Conservation (phyloP, 2,888 invertebrate genomes). For the Pemphredon lugubris region DNA sequence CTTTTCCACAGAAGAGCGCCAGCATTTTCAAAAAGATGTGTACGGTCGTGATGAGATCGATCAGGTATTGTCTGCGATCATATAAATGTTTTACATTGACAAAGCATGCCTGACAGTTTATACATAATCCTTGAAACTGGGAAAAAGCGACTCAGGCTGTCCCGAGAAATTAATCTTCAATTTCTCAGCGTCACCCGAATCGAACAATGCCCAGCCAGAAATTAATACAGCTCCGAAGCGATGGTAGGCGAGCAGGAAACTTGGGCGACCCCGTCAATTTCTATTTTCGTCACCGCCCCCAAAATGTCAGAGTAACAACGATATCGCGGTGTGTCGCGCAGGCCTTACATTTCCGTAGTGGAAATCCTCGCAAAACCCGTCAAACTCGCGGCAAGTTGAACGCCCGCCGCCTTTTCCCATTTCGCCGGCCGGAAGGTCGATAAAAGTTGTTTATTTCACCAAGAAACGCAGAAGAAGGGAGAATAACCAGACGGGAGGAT, state of each 20-base stretch:
- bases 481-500: constrained; percentile 34
- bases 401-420: constrained; percentile 68
- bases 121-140: too few species aligned
- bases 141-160: neutral
- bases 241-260: constrained; percentile 24
- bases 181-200: neutral
- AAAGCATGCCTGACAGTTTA: too few species aligned
- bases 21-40: constrained; percentile 96
- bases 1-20: constrained; percentile 83
- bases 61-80: constrained; percentile 87
- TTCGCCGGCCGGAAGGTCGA: constrained; percentile 70
- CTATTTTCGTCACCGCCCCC: constrained; percentile 59
- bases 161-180: neutral
- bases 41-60: constrained; percentile 93
- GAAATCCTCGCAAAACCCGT: constrained; percentile 65
- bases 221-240: constrained; percentile 42
- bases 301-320: constrained; percentile 53
- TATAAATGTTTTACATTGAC: neutral
- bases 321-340: constrained; percentile 41
- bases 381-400: constrained; percentile 66
- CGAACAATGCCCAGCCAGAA: constrained; percentile 10
- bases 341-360: constrained; percentile 60
- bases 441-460: constrained; percentile 75
- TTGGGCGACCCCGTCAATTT: constrained; percentile 35
- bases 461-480: constrained; percentile 56